A percentile compares a stretch with the other conserved stretches of the same genome.
phyloP scores from a whole-genome alignment of 2,888 invertebrate species.

The Romanomermis culicivorax region DNA sequence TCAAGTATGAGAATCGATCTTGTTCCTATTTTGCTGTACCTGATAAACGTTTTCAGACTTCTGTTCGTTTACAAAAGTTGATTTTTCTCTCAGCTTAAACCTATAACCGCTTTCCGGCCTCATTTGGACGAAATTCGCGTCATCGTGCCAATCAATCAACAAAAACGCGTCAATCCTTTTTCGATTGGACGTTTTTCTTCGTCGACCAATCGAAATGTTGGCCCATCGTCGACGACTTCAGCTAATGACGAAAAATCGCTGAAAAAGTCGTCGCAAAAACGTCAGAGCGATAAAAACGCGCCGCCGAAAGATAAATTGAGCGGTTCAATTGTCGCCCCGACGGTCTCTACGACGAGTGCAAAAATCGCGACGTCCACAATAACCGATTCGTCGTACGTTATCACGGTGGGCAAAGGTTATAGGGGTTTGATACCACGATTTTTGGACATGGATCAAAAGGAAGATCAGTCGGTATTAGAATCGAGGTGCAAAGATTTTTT shows the following conservation, averaged over 20 bases:
- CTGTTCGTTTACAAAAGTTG: neutral
- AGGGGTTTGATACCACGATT: conserved; percentile 42
- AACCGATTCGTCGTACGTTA: conserved; percentile 24
- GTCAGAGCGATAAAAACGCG: too few species aligned
- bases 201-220: neutral
- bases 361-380: neutral
- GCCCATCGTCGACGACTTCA: neutral
- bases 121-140: conserved; percentile 55
- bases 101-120: conserved; percentile 74
- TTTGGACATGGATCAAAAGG: conserved; percentile 12
- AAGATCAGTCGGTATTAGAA: conserved; percentile 20
- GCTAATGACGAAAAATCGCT: too few species aligned
- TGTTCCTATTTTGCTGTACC: too few species aligned
- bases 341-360: neutral
- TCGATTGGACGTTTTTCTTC: neutral
- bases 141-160: conserved; percentile 23
- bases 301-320: neutral
- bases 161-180: neutral
- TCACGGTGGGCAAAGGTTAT: conserved; percentile 52
- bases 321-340: neutral
- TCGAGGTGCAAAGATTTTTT: conserved; percentile 36
- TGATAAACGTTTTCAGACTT: neutral
- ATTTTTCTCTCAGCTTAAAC: conserved; percentile 37
- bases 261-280: neutral
- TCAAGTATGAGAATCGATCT: too few species aligned